Conservation (phyloP, 2,888 invertebrate species). For the Drosophila setosimentum region DNA sequence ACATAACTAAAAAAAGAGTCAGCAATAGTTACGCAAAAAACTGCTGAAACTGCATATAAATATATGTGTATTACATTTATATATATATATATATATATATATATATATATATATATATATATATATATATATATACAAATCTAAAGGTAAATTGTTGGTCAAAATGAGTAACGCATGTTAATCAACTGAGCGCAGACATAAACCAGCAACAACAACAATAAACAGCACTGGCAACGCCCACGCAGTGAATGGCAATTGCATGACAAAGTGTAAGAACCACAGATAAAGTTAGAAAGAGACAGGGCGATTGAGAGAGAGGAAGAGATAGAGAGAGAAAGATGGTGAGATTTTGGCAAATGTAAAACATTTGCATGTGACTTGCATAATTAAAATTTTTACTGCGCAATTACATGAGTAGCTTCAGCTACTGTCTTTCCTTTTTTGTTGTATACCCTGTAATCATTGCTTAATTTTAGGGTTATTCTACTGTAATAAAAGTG, state of each 20-base stretch:
- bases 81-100: not conserved
- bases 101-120: not conserved
- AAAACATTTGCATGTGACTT: constrained; percentile 71
- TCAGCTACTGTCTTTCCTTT: constrained; percentile 47
- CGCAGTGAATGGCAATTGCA: constrained; percentile 11
- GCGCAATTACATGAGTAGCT: constrained; percentile 55
- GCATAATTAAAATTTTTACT: constrained; percentile 70
- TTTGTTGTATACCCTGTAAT: constrained; percentile 29
- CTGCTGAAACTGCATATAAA: not conserved
- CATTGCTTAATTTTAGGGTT: not conserved
- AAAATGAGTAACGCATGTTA: constrained; percentile 43
- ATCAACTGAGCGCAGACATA: constrained; percentile 20
- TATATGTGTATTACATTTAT: not conserved
- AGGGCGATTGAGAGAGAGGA: constrained; percentile 6
- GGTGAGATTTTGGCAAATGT: constrained; percentile 55
- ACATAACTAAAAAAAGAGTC: constrained; percentile 16
- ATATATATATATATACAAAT: constrained; percentile 16
- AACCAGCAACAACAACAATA: constrained; percentile 1
- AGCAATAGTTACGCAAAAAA: constrained; percentile 49
- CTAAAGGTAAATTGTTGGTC: constrained; percentile 57
- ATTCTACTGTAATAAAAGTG: not conserved
- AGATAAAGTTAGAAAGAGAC: not conserved
- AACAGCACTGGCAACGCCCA: constrained; percentile 40
- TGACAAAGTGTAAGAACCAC: constrained; percentile 8
- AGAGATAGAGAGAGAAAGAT: constrained; percentile 4